These are phyloP conservation scores for Virgularia gustaviana DNA, from an alignment of 92 coral and sea anemone genomes.

Conservation along the genomic window DNA sequence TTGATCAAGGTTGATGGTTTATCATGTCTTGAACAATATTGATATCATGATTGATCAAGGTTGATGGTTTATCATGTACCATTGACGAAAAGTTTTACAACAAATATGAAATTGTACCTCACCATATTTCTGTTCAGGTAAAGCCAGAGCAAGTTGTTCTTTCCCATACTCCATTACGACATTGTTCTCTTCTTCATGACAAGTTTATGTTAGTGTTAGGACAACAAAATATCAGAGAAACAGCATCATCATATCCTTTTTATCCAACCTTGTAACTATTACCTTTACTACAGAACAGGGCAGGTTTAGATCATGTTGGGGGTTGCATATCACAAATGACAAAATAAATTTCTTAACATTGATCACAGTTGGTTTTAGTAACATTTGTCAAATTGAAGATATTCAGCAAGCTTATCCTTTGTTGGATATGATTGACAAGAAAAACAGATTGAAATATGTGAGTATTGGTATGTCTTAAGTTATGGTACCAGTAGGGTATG, in stretches of 20 bases:
- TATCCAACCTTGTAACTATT: background rate
- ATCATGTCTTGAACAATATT: too few species aligned
- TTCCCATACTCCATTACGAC: conserved; percentile 66
- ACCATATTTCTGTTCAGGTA: conserved; percentile 16
- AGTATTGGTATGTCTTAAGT: too few species aligned
- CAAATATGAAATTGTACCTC: conserved; percentile 1
- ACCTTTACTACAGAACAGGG: background rate
- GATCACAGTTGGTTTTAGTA: conserved; percentile 61
- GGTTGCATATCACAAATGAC: background rate
- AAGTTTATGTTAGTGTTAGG: conserved; percentile 62
- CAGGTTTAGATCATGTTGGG: background rate
- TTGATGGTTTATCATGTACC: background rate
- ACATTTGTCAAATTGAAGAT: conserved; percentile 63
- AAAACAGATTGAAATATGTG: conserved; percentile 41
- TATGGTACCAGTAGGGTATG: too few species aligned
- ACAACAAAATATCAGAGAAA: conserved; percentile 54
- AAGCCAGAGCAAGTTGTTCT: conserved; percentile 63
- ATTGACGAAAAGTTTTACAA: background rate
- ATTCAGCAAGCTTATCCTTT: conserved; percentile 60
- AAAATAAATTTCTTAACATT: conserved; percentile 13
- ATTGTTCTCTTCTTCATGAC: conserved; percentile 54
- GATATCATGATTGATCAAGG: too few species aligned
- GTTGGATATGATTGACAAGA: conserved; percentile 67
- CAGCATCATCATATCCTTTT: conserved; percentile 57
- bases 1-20: too few species aligned